phyloP scores from a whole-genome alignment of 2,888 invertebrate species.

The Lordiphosa andalusiaca region DNA sequence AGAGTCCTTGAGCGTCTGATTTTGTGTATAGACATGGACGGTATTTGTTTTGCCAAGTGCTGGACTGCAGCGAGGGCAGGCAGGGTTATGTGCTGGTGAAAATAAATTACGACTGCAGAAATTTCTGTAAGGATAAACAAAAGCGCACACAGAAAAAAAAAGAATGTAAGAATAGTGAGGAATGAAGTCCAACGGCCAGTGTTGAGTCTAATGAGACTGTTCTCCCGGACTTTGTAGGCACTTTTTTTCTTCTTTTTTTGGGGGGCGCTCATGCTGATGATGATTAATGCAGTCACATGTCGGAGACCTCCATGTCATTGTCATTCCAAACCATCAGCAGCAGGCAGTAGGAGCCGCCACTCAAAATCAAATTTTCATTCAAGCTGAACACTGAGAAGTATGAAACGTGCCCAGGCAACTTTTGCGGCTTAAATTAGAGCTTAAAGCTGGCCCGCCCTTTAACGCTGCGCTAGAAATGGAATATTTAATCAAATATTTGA shows the following conservation, averaged over 20 bases:
- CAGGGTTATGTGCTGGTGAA: background rate
- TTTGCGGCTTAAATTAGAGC: too few relatives aligned
- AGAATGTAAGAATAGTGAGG: slow-evolving; percentile 31
- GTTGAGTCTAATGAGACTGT: slow-evolving; percentile 29
- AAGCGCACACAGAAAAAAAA: slow-evolving; percentile 32
- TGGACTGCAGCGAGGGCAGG: slow-evolving; percentile 9
- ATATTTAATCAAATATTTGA: too few relatives aligned
- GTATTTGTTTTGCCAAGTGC: slow-evolving; percentile 63
- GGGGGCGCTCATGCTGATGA: slow-evolving; percentile 21
- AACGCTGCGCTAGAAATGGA: too few relatives aligned
- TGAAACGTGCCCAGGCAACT: slow-evolving; percentile 42
- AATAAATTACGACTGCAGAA: slow-evolving; percentile 13
- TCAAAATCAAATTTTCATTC: slow-evolving; percentile 50
- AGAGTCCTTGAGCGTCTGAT: slow-evolving; percentile 78
- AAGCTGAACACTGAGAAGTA: slow-evolving; percentile 47
- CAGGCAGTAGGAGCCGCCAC: slow-evolving; percentile 31
- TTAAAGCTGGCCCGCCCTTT: too few relatives aligned
- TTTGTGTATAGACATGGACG: slow-evolving; percentile 74
- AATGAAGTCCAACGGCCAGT: slow-evolving; percentile 24
- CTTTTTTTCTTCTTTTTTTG: slow-evolving; percentile 2
- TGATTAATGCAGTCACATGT: slow-evolving; percentile 69
- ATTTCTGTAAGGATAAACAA: slow-evolving; percentile 46
- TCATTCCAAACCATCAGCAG: slow-evolving; percentile 36
- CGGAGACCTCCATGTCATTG: slow-evolving; percentile 59
- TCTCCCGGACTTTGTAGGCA: slow-evolving; percentile 26